Percentiles rank a stretch among this genome's conserved stretches.
These are phyloP conservation scores for Corapipo altera DNA, from an alignment of 2,113 vertebrate genomes.

Conservation along the genomic window DNA sequence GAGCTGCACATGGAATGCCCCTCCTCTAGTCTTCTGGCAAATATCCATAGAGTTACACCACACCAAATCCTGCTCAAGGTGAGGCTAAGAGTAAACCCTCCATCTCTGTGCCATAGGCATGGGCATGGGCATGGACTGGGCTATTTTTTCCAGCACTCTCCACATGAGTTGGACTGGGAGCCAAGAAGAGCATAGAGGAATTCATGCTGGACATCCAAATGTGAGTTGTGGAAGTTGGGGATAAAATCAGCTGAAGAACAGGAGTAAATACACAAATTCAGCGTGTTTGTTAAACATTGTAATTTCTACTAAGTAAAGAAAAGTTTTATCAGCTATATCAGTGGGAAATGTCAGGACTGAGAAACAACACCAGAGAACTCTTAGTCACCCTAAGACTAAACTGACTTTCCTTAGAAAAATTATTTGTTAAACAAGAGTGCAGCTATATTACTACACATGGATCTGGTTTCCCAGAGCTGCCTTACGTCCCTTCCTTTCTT, in stretches of 20 bases:
- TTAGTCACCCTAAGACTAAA: background rate
- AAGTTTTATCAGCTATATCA: background rate
- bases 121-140: background rate
- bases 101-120: background rate
- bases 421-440: background rate
- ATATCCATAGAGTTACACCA: background rate
- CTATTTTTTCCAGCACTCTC: background rate
- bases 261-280: background rate
- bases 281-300: background rate
- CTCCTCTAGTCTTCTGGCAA: background rate
- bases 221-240: background rate
- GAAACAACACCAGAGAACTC: background rate
- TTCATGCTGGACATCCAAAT: background rate
- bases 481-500: background rate
- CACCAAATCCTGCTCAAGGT: background rate
- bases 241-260: background rate
- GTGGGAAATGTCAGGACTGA: background rate
- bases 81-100: background rate
- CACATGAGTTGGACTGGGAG: fast-evolving
- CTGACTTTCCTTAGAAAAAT: background rate
- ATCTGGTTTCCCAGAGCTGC: background rate
- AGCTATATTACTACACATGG: background rate
- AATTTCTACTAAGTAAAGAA: background rate
- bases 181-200: background rate
- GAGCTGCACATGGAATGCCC: fast-evolving